These are phyloP conservation scores for Podiceps cristatus DNA, from an alignment of 2,113 vertebrate species.

Conservation along the genomic window DNA sequence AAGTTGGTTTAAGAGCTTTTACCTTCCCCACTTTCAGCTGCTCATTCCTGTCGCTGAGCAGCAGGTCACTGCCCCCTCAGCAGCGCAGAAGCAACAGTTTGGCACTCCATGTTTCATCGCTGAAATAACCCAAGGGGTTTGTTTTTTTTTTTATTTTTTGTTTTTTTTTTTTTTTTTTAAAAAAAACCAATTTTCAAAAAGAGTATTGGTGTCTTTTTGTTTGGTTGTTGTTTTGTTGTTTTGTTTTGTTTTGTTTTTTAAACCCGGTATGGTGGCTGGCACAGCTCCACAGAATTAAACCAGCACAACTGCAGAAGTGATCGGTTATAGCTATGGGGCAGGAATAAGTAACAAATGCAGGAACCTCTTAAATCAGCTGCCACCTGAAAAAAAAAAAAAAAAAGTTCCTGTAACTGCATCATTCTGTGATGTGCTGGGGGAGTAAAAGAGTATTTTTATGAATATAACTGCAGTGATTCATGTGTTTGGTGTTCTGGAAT, in stretches of 20 bases:
- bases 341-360: neutral
- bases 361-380: slow-evolving; percentile 21
- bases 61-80: neutral
- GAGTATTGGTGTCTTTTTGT: neutral
- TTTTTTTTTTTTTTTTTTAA: neutral
- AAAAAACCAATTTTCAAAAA: neutral
- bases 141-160: no score
- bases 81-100: neutral
- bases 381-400: slow-evolving; percentile 9
- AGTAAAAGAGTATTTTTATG: slow-evolving; percentile 68
- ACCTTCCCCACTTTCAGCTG: neutral
- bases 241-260: neutral
- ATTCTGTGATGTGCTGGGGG: slow-evolving; percentile 58
- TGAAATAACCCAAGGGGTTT: neutral
- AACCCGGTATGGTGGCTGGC: neutral
- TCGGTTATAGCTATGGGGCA: neutral
- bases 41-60: neutral
- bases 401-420: slow-evolving; percentile 26
- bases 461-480: slow-evolving; percentile 72
- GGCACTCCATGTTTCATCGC: neutral
- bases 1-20: neutral
- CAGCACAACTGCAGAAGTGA: neutral
- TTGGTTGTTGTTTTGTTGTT: no score
- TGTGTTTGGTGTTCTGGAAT: slow-evolving; percentile 71
- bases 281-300: neutral